phyloP scores from a whole-genome alignment of 2,113 vertebrate species.

The Dunckerocampus dactyliophorus region DNA sequence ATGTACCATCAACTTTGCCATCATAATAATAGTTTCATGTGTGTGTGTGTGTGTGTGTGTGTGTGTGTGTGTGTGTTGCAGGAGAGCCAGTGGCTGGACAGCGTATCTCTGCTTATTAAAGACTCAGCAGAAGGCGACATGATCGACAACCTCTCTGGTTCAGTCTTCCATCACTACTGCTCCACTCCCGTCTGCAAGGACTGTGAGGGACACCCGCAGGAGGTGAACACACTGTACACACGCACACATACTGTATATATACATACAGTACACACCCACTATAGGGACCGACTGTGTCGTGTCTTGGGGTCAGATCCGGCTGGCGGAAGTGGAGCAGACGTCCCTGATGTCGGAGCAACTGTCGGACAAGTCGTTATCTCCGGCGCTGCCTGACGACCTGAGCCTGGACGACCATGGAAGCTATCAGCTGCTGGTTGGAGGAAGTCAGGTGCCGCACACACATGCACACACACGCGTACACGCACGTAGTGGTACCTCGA shows the following conservation, averaged over 20 bases:
- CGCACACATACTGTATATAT: not conserved
- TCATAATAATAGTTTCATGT: not conserved
- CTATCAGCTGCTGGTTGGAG: constrained; percentile 77
- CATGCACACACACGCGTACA: constrained; percentile 3
- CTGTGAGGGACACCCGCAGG: constrained; percentile 83
- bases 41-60: constrained; percentile 8
- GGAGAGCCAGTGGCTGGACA: constrained; percentile 99
- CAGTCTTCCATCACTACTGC: constrained; percentile 95
- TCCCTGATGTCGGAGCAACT: constrained; percentile 86
- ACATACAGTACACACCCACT: not conserved
- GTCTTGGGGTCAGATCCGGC: constrained; percentile 75
- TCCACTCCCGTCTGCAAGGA: constrained; percentile 84
- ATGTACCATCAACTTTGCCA: not conserved
- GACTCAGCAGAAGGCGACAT: constrained; percentile 96
- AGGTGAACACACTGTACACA: constrained; percentile 69
- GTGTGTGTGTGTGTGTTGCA: constrained; percentile 46
- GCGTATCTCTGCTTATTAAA: constrained; percentile 98
- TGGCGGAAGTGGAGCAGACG: constrained; percentile 93
- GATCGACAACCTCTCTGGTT: constrained; percentile 98
- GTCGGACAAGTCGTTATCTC: constrained; percentile 92
- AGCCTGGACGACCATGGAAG: constrained; percentile 82
- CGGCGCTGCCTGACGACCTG: constrained; percentile 86
- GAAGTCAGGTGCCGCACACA: constrained; percentile 71
- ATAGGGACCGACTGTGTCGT: not conserved
- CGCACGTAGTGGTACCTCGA: not conserved